Base-by-base conservation (phyloP, 2,797 vertebrate species). In the Rhincodon typus region DNA sequence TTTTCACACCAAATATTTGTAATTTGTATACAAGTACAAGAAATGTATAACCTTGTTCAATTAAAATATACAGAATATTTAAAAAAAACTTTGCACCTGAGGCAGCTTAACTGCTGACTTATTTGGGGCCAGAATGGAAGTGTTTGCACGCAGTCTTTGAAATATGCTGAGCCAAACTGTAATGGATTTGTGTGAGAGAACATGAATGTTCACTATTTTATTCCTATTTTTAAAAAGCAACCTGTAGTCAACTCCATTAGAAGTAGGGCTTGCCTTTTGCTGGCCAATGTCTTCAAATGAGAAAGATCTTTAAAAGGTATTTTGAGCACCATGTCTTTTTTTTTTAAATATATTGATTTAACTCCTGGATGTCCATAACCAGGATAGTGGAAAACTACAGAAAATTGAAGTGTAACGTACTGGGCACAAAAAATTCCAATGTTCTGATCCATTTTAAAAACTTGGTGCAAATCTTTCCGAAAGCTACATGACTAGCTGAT, bases 11-110 rank as follows among this genome's bases (percentile, higher is more conserved):
- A 93, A 93, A 91, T 91, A 91, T 66, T 66, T 91, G 57, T 91
- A 91, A 93, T 93, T 93, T 93, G 90, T 93, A 69, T 93, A 42
- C 21, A 69, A 69, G 42, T 93, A 42, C 62, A 93, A 69, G n/a
- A 38, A 93, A 42, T 93, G n/a, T 69, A 93, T 50, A 67, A 93
- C 67, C 67, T 69, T 93, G 7, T 62, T 62, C 34, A 12, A 23
- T 17, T 69, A 42, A 93, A 38, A 10, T 93, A 21, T 93, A 25
- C 42, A 21, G n/a, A 90, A 90, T 46, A 87, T 87, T 50, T 27
- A 88, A 88, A 50, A 82, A 87, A 46, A 46, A 87, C 46, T 53
- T 66, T 90, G 21, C 53, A 66, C 10, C n/a, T 69, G 42, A 93
- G 21, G 23, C 66, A 69, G n/a, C n/a, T 93, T 69, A 69, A 69